phyloP scores from a whole-genome alignment of 1,140 invertebrate species.

The Aleiodes sp. region DNA sequence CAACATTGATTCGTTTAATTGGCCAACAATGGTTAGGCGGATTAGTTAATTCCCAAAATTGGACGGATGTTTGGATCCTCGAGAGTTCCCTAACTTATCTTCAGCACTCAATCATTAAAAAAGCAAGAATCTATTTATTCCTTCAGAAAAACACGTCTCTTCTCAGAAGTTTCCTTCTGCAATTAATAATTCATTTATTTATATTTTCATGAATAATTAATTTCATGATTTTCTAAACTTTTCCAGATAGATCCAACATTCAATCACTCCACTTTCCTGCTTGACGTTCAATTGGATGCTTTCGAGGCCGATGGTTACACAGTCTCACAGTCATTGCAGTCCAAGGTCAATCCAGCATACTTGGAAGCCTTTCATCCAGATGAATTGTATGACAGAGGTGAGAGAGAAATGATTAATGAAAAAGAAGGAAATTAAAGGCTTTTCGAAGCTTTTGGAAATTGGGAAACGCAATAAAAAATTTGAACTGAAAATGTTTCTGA shows the following conservation, averaged over 20 bases:
- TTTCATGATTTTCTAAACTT: constrained; percentile 36
- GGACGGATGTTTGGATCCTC: constrained; percentile 58
- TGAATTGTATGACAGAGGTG: constrained; percentile 50
- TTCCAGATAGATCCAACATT: constrained; percentile 53
- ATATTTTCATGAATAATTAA: not conserved
- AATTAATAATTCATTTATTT: no score
- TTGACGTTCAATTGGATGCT: constrained; percentile 41
- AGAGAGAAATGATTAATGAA: constrained; percentile 6
- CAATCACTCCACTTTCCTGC: constrained; percentile 38
- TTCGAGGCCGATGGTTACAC: constrained; percentile 54
- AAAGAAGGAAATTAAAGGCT: not conserved
- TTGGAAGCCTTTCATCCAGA: constrained; percentile 41
- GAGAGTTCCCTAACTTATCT: constrained; percentile 58
- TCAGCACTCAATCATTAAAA: constrained; percentile 45
- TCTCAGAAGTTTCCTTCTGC: not conserved
- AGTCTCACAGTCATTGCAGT: constrained; percentile 45
- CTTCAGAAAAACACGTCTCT: not conserved
- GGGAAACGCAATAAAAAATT: no score
- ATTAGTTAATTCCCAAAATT: constrained; percentile 58
- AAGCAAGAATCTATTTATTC: constrained; percentile 46
- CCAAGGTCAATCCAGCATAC: constrained; percentile 43
- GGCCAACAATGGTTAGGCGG: constrained; percentile 65
- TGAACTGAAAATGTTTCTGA: not conserved
- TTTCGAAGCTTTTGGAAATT: no score
- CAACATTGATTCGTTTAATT: constrained; percentile 44